Evolutionary conservation across 2,797 vertebrate genomes (phyloP), one percentile per base, ranked within the genome.

Genomic region (Spondyliosoma cantharus): DNA sequence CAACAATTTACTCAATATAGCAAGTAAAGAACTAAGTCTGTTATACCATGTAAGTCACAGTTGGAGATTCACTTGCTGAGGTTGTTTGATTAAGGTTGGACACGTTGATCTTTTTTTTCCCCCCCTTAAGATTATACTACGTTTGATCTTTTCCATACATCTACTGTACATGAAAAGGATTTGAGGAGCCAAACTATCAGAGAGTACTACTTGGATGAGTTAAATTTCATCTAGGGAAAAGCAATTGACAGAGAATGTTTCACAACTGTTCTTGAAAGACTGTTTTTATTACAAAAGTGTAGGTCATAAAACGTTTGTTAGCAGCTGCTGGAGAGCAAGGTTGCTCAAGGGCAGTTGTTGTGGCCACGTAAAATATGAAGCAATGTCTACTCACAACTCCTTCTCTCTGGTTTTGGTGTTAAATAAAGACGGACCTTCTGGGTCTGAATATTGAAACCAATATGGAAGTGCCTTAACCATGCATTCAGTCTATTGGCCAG

Each of bases 81-180:
- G 66, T 79, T 81, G 76, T 71, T 76, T 80, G 84, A 86, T 90
- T 83, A 78, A 85, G 49, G 48, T 77, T 57, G 19, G 62, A 75
- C 61, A 53, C 56, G 25, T 72, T 68, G 37, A 83, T 81, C 16
- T 49, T 86, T 83, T 83, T 74, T 46, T 50, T 14, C 56, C 20
- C 20, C 22, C 24, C n/a, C 15, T 32, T 14, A 27, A 5, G 48
- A 74, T 84, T 81, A 32, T 68, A 42, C 52, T 64, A 27, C 45
- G n/a, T 86, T 88, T 86, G 45, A 87, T 89, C 79, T 81, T 82
- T 76, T 80, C 60, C 60, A 71, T 83, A 61, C 32, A 62, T 73
- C 25, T 50, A 27, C 46, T 85, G 82, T 71, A 69, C 71, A 74
- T 83, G 4, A 75, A 70, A 46, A 29, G 59, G 74, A 65, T 43